A percentile compares a stretch with the other conserved stretches of the same genome.
Conservation (phyloP, 1,140 invertebrate species). For the Battus philenor region DNA sequence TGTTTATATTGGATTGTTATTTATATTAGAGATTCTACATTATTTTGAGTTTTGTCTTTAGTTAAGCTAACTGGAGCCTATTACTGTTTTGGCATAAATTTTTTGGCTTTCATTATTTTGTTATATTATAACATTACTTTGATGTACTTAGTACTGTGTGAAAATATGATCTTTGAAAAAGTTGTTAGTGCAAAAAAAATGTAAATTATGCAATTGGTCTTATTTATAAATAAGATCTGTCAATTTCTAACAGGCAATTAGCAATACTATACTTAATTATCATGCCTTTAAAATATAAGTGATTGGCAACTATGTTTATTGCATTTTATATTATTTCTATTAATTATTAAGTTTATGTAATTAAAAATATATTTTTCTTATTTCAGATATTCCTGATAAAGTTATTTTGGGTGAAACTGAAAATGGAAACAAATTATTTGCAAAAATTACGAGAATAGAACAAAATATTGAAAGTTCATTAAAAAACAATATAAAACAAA, state of each 20-base stretch:
- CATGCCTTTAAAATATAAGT: neutral
- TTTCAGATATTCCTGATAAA: conserved; percentile 32
- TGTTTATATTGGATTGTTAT: too few relatives aligned
- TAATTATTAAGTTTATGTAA: neutral
- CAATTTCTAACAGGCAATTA: neutral
- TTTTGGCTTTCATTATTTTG: too few relatives aligned
- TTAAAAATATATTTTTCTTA: neutral
- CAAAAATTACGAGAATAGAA: conserved; percentile 20
- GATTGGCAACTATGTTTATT: neutral
- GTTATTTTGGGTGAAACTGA: conserved; percentile 29
- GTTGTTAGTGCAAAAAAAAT: too few relatives aligned
- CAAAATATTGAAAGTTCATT: neutral
- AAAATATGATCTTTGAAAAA: too few relatives aligned
- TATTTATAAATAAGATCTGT: neutral
- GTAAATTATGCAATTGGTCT: neutral
- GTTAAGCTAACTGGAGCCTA: too few relatives aligned
- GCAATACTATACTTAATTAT: neutral
- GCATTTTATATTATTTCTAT: neutral
- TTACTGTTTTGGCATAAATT: too few relatives aligned
- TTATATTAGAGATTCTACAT: too few relatives aligned
- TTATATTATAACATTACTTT: too few relatives aligned
- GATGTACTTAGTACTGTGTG: too few relatives aligned
- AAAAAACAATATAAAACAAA: neutral
- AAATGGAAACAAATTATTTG: conserved; percentile 28
- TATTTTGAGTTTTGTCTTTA: too few relatives aligned